Evolutionary conservation across 2,797 vertebrate species (phyloP).

Genomic region (Sebastes reedi): DNA sequence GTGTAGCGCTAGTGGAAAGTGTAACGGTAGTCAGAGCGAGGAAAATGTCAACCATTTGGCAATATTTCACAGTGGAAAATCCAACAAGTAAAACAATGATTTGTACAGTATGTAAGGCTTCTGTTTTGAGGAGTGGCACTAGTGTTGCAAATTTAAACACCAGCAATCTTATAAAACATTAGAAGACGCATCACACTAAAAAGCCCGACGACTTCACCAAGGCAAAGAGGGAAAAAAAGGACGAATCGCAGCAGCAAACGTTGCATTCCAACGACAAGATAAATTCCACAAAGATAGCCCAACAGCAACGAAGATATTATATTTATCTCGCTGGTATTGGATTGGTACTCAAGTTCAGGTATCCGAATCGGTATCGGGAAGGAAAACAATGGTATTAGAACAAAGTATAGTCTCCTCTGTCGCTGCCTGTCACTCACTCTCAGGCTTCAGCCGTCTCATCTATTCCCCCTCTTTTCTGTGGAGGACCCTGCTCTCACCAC

Average conservation of each 20-base stretch:
- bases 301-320: too few relatives aligned
- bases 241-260: too few relatives aligned
- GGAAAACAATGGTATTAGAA: background rate
- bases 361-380: background rate
- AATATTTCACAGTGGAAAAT: too few relatives aligned
- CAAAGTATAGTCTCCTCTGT: slow-evolving; percentile 32
- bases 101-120: background rate
- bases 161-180: background rate
- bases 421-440: slow-evolving; percentile 2
- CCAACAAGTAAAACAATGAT: too few relatives aligned
- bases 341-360: background rate
- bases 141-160: background rate
- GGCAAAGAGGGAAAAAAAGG: too few relatives aligned
- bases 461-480: slow-evolving; percentile 17
- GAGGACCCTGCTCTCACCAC: slow-evolving; percentile 24
- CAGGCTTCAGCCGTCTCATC: slow-evolving; percentile 45
- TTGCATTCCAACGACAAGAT: too few relatives aligned
- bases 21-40: too few relatives aligned
- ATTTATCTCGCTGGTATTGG: background rate
- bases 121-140: too few relatives aligned
- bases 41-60: too few relatives aligned
- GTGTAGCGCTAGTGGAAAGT: fast-evolving
- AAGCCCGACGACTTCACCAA: too few relatives aligned
- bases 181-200: background rate
- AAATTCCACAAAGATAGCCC: too few relatives aligned